Conservation (phyloP, 2,888 invertebrate species). For the Morpho achilles region DNA sequence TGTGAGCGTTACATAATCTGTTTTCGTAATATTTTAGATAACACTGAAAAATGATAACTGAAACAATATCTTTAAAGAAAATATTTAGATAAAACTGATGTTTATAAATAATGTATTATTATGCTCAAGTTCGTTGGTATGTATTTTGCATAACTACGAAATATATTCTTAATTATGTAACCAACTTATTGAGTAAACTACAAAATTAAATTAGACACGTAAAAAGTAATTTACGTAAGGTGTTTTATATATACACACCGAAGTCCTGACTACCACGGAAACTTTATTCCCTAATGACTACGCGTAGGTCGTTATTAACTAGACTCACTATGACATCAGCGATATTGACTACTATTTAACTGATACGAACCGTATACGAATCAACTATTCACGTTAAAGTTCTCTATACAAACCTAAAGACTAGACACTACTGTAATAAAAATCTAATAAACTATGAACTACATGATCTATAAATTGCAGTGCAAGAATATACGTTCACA, state of each 20-base stretch:
- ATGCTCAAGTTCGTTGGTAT: too few relatives aligned
- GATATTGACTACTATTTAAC: slow-evolving; percentile 35
- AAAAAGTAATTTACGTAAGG: too few relatives aligned
- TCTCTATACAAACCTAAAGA: background rate
- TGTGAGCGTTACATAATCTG: slow-evolving; percentile 19
- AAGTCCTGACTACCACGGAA: too few relatives aligned
- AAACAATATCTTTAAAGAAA: background rate
- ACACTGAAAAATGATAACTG: background rate
- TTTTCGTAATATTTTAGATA: slow-evolving; percentile 5
- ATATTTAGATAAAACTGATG: too few relatives aligned
- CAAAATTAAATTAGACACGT: too few relatives aligned
- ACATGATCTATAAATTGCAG: background rate
- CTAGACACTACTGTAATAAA: background rate
- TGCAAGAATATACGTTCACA: background rate
- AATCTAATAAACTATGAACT: background rate
- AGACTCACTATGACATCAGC: slow-evolving; percentile 26
- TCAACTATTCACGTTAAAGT: background rate
- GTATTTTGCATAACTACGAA: too few relatives aligned
- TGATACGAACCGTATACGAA: slow-evolving; percentile 13
- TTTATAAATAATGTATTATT: too few relatives aligned
- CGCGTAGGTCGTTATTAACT: slow-evolving; percentile 3
- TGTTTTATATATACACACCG: too few relatives aligned
- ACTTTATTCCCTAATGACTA: slow-evolving; percentile 28
- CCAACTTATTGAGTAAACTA: too few relatives aligned
- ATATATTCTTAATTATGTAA: too few relatives aligned